Conservation (phyloP, 1,140 invertebrate species). For the Brachionus manjavacas region DNA sequence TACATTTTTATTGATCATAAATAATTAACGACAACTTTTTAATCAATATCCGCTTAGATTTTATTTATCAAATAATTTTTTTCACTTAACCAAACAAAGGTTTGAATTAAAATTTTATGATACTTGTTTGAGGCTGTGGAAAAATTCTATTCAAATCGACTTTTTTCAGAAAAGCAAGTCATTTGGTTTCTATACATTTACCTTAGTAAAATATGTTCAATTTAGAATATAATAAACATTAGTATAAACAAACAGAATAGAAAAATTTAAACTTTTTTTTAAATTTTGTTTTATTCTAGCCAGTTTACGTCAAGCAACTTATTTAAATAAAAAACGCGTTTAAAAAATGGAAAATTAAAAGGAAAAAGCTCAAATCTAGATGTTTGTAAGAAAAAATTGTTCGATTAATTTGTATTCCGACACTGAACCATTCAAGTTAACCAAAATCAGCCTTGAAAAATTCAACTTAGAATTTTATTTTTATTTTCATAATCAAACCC, state of each 20-base stretch:
- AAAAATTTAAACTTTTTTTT: background rate
- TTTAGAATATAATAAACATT: background rate
- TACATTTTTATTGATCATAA: background rate
- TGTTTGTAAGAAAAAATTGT: background rate
- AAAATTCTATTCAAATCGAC: background rate
- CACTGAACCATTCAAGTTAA: background rate
- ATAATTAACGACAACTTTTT: background rate
- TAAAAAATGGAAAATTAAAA: background rate
- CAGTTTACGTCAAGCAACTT: background rate
- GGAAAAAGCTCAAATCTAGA: background rate
- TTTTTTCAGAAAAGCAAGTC: background rate
- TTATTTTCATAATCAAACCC: background rate
- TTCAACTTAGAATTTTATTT: background rate
- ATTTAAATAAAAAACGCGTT: background rate
- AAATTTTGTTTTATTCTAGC: background rate
- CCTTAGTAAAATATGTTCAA: background rate
- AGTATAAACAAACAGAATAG: background rate
- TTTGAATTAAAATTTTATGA: background rate
- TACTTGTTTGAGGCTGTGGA: background rate
- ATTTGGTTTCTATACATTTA: background rate
- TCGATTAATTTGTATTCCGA: background rate
- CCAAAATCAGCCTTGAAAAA: background rate
- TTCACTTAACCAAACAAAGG: background rate
- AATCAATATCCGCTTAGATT: background rate
- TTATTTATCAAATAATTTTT: background rate